A percentile compares a stretch with the other conserved stretches of the same genome.
phyloP scores from a whole-genome alignment of 2,113 vertebrate genomes.

The Centropristis striata region DNA sequence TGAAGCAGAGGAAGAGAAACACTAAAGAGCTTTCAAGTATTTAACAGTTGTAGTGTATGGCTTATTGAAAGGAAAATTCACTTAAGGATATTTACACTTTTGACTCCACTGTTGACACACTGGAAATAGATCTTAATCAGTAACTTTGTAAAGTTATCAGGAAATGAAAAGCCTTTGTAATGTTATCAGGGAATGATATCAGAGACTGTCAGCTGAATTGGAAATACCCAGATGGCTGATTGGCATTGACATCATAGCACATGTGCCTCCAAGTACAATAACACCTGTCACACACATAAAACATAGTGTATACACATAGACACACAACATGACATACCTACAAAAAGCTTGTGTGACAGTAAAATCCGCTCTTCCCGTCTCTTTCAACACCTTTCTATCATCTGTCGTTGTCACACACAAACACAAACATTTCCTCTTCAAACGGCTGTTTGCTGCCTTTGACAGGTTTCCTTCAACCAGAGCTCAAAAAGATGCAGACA shows the following conservation, averaged over 20 bases:
- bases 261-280: background rate
- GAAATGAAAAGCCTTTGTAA: constrained; percentile 32
- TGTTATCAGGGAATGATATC: constrained; percentile 10
- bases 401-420: constrained; percentile 12
- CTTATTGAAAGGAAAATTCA: constrained; percentile 1
- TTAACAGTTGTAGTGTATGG: constrained; percentile 3
- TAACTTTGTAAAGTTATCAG: background rate
- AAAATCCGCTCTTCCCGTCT: background rate
- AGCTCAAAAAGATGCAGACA: background rate
- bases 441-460: constrained; percentile 3
- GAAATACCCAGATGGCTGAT: constrained; percentile 23
- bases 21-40: constrained; percentile 30
- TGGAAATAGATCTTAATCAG: background rate
- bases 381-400: background rate
- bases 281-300: constrained; percentile 40
- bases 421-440: constrained; percentile 2
- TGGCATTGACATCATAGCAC: constrained; percentile 13
- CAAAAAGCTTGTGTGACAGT: background rate
- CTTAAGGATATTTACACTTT: background rate
- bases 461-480: background rate
- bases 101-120: background rate
- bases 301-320: background rate
- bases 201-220: constrained; percentile 2
- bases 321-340: constrained; percentile 8
- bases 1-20: background rate